Conservation (phyloP, 2,888 invertebrate genomes). For the Sphaerophoria rueppellii region DNA sequence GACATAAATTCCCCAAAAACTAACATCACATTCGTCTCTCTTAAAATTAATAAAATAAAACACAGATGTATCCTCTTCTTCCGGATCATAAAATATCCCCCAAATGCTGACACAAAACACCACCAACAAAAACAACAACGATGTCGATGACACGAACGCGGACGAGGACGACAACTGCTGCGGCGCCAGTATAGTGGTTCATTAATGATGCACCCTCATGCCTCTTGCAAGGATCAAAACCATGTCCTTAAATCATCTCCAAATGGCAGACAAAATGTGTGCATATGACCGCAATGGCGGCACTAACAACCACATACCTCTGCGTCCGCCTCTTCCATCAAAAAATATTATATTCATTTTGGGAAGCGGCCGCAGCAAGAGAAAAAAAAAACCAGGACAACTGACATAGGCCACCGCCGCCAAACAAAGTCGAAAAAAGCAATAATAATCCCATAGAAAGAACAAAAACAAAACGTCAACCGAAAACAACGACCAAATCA, state of each 20-base stretch:
- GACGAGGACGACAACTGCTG: no score
- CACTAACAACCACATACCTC: conserved; percentile 9
- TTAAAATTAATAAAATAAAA: conserved; percentile 43
- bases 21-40: neutral
- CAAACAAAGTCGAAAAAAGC: neutral
- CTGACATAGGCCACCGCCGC: neutral
- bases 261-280: conserved; percentile 61
- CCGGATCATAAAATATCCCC: conserved; percentile 30
- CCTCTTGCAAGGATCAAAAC: conserved; percentile 32
- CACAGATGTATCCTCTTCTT: conserved; percentile 29
- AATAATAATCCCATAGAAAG: conserved; percentile 36
- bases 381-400: conserved; percentile 1
- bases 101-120: conserved; percentile 23
- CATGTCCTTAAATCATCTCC: conserved; percentile 60
- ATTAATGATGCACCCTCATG: conserved; percentile 33
- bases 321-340: neutral
- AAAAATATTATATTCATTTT: conserved; percentile 40
- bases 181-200: conserved; percentile 24
- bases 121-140: no score
- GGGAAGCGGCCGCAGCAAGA: conserved; percentile 3
- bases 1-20: neutral
- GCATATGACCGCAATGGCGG: conserved; percentile 65
- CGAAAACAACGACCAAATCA: conserved; percentile 55
- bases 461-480: neutral
- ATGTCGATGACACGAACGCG: no score